These are phyloP conservation scores for Chiloscyllium punctatum DNA, from an alignment of 2,797 vertebrate species.

Conservation along the genomic window DNA sequence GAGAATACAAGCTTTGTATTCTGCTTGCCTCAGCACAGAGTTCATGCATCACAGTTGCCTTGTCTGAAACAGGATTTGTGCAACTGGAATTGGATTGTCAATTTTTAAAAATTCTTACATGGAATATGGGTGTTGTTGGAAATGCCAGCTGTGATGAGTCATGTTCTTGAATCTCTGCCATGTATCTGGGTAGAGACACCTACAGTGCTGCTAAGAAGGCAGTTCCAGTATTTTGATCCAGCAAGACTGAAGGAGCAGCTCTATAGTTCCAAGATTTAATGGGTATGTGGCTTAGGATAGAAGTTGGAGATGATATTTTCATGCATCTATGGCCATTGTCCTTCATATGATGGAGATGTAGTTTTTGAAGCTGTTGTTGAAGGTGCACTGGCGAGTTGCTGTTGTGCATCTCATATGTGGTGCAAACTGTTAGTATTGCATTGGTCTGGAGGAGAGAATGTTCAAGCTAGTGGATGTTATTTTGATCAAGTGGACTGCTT, in stretches of 20 bases:
- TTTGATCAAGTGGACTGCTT: background rate
- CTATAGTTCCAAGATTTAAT: background rate
- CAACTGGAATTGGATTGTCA: background rate
- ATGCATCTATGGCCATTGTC: background rate
- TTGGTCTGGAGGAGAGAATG: background rate
- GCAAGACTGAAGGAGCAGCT: no score
- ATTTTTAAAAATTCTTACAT: no score
- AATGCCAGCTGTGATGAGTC: no score
- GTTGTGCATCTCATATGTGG: background rate
- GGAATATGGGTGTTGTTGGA: no score
- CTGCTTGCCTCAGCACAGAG: background rate
- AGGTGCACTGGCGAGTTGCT: background rate
- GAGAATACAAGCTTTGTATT: background rate
- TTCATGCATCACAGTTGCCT: background rate
- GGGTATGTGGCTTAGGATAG: background rate
- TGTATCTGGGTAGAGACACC: no score
- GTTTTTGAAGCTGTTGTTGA: background rate
- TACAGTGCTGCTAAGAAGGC: no score
- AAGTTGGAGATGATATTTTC: no score
- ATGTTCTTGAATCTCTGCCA: no score
- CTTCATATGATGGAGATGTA: background rate
- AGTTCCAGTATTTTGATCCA: no score
- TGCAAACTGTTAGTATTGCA: background rate
- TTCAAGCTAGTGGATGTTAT: background rate
- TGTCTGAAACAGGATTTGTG: background rate